phyloP scores from a whole-genome alignment of 2,113 vertebrate genomes.

The Paedocypris sp. region DNA sequence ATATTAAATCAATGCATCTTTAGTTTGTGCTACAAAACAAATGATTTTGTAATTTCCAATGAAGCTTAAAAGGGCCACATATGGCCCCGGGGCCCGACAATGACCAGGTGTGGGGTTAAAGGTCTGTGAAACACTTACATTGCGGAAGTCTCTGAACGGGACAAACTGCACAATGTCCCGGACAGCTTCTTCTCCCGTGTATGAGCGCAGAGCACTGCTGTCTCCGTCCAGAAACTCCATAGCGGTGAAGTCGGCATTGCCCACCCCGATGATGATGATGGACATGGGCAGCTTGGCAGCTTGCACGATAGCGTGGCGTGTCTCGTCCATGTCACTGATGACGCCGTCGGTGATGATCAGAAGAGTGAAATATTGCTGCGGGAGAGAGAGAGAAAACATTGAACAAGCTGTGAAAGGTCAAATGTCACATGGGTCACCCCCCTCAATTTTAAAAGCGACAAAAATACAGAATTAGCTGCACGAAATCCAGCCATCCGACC shows the following conservation, averaged over 20 bases:
- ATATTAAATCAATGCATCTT: too few relatives aligned
- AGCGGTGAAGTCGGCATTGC: constrained; percentile 89
- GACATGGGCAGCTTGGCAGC: constrained; percentile 96
- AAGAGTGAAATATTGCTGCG: constrained; percentile 95
- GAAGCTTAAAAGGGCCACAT: too few relatives aligned
- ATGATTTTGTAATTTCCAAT: too few relatives aligned
- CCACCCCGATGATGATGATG: constrained; percentile 94
- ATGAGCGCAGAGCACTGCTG: constrained; percentile 74
- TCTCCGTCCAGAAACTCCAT: constrained; percentile 98
- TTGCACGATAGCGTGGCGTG: constrained; percentile 81
- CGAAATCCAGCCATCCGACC: too few relatives aligned
- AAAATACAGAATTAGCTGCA: too few relatives aligned
- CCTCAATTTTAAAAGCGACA: too few relatives aligned
- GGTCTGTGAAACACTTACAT: constrained; percentile 63
- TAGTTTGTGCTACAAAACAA: too few relatives aligned
- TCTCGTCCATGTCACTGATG: constrained; percentile 99
- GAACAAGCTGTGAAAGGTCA: not conserved
- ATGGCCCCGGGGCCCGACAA: too few relatives aligned
- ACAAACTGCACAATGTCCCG: constrained; percentile 96
- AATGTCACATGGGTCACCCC: not conserved
- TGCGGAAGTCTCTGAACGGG: constrained; percentile 92
- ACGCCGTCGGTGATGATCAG: constrained; percentile 96
- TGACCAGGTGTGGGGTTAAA: not conserved
- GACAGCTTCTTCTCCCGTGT: constrained; percentile 82
- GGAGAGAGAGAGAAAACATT: not conserved